Evolutionary conservation across 2,113 vertebrate genomes (phyloP).

Genomic region (Sceloporus tristichus): DNA sequence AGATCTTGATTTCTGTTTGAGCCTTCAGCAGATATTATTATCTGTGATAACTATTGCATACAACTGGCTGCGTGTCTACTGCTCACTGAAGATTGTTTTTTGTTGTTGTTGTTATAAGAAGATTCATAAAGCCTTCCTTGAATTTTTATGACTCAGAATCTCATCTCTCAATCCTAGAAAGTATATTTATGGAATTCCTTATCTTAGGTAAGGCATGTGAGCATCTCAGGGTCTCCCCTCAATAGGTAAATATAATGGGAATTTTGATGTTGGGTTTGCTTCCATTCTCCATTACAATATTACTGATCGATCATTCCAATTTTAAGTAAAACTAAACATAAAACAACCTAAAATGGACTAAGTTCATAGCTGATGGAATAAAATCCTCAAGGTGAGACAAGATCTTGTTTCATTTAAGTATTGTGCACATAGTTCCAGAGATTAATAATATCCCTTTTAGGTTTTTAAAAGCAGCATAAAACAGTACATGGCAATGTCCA

Average conservation of each 20-base stretch:
- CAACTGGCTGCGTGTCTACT: not conserved
- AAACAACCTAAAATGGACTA: not conserved
- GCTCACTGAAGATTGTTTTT: not conserved
- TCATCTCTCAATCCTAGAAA: not conserved
- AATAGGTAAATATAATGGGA: too few relatives aligned
- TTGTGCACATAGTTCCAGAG: not conserved
- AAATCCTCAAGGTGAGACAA: not conserved
- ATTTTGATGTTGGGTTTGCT: not conserved
- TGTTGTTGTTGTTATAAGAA: not conserved
- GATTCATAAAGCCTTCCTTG: not conserved
- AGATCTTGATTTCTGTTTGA: conserved; percentile 28
- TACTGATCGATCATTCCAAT: conserved; percentile 6
- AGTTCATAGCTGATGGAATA: not conserved
- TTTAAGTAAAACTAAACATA: not conserved
- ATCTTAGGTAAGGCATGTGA: not conserved
- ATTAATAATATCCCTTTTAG: not conserved
- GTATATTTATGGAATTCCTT: not conserved
- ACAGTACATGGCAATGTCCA: not conserved
- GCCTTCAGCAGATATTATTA: not conserved
- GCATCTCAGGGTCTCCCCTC: not conserved
- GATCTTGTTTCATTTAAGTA: not conserved
- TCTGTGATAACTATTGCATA: not conserved
- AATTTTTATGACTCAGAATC: conserved; percentile 11
- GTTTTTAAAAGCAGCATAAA: not conserved
- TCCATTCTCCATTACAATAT: not conserved